A percentile compares a stretch with the other conserved stretches of the same genome.
Conservation (phyloP, 1,140 invertebrate genomes). For the Megalopta genalis region DNA sequence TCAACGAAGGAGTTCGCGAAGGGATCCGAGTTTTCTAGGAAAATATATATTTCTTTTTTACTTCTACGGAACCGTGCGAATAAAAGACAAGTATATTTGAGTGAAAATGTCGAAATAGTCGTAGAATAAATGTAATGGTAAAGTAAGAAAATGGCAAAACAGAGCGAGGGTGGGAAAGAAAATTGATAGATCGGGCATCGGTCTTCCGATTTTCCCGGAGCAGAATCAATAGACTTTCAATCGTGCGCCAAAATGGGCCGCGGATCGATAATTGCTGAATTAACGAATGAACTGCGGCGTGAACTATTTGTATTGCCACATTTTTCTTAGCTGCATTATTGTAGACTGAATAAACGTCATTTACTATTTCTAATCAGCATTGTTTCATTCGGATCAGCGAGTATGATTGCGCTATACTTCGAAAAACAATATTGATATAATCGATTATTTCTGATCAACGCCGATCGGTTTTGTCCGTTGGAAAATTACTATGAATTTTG, state of each 20-base stretch:
- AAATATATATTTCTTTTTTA: slow-evolving; percentile 7
- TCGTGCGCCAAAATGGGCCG: not conserved
- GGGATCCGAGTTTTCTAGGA: slow-evolving; percentile 1
- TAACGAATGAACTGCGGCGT: slow-evolving; percentile 9
- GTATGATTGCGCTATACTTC: not conserved
- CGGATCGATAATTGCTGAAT: slow-evolving; percentile 8
- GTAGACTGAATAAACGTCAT: slow-evolving; percentile 48
- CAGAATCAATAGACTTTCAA: not conserved
- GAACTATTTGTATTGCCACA: slow-evolving; percentile 30
- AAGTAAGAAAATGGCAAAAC: not conserved
- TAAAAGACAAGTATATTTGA: slow-evolving; percentile 8
- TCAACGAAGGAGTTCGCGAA: too few species aligned
- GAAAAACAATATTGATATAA: too few species aligned
- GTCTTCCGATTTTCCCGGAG: not conserved
- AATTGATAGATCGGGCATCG: slow-evolving; percentile 5
- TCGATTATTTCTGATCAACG: too few species aligned
- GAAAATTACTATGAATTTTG: too few species aligned
- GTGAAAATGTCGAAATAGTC: not conserved
- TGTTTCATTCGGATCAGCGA: not conserved
- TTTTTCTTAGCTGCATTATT: slow-evolving; percentile 46
- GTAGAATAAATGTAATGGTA: not conserved
- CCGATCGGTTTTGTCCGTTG: too few species aligned
- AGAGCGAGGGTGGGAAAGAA: not conserved
- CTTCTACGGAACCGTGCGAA: not conserved
- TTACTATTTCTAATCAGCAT: slow-evolving; percentile 2